A percentile compares a stretch with the other conserved stretches of the same genome.
phyloP scores from a whole-genome alignment of 2,113 vertebrate species.

The Fulica atra region DNA sequence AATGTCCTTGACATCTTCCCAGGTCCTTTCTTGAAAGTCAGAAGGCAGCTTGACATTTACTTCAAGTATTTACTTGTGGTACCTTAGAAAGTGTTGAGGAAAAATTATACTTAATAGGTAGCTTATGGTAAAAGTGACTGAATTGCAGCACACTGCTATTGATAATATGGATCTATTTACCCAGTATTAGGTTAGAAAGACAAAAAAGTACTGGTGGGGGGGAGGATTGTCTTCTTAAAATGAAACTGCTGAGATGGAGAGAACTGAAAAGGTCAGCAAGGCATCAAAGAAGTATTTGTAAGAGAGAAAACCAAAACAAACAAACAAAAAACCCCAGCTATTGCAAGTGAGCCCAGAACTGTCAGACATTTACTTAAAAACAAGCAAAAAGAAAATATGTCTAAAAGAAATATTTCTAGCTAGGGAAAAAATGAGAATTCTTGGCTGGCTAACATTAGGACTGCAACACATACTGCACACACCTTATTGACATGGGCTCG shows the following conservation, averaged over 20 bases:
- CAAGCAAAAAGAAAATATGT: background rate
- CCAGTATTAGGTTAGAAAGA: background rate
- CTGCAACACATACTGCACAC: background rate
- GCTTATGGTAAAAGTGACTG: background rate
- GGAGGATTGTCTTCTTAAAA: background rate
- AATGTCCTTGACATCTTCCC: background rate
- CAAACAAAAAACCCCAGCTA: background rate
- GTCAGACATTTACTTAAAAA: constrained; percentile 32
- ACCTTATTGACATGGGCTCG: background rate
- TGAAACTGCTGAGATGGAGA: constrained; percentile 19
- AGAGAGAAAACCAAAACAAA: constrained; percentile 39
- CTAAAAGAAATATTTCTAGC: background rate
- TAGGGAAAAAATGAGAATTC: background rate
- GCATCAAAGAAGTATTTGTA: constrained; percentile 24
- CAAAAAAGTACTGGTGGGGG: background rate
- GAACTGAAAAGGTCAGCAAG: constrained; percentile 59
- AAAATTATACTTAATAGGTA: constrained; percentile 15
- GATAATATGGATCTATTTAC: background rate
- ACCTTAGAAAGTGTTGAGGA: background rate
- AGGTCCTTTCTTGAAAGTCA: background rate
- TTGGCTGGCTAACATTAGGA: background rate
- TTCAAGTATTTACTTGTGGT: constrained; percentile 24
- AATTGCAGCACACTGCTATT: background rate
- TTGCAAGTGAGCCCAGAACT: constrained; percentile 21
- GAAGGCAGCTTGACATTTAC: background rate